Evolutionary conservation across 1,140 invertebrate species (phyloP).

Genomic region (Proales similis): DNA sequence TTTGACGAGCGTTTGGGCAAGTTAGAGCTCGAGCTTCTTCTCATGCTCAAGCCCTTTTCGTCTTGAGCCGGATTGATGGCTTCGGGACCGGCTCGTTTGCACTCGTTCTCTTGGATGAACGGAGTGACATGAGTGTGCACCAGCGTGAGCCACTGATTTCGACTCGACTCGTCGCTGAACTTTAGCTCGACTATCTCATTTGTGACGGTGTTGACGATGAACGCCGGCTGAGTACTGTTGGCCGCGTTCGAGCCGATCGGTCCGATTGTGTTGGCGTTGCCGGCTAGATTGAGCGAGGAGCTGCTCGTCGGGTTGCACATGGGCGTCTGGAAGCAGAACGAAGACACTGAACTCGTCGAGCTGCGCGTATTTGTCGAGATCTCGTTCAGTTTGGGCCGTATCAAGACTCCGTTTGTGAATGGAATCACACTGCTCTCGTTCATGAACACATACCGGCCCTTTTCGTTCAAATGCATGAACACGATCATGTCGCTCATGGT

Average conservation of each 20-base stretch:
- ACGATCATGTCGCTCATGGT: conserved; percentile 36
- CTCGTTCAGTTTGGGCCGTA: not conserved
- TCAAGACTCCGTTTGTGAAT: not conserved
- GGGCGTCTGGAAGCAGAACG: conserved; percentile 2
- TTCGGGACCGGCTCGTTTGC: not conserved
- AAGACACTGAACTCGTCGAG: no score
- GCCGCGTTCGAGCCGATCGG: no score
- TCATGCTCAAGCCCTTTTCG: no score
- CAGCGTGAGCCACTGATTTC: conserved; percentile 25
- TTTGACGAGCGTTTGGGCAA: no score
- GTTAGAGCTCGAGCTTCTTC: no score
- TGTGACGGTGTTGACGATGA: conserved; percentile 29
- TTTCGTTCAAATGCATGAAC: conserved; percentile 30
- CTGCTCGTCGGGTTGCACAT: conserved; percentile 1
- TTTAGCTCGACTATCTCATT: conserved; percentile 36
- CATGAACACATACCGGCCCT: conserved; percentile 23
- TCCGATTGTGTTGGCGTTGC: not conserved
- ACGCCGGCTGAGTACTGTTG: no score
- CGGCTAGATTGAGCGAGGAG: conserved; percentile 11
- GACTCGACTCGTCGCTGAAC: conserved; percentile 6
- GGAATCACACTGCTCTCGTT: conserved; percentile 32
- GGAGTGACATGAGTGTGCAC: conserved; percentile 34
- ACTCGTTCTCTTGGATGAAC: conserved; percentile 23
- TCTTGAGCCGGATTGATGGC: no score
- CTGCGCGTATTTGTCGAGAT: no score